phyloP scores from a whole-genome alignment of 2,113 vertebrate species.

The Eudyptes chrysolophus region DNA sequence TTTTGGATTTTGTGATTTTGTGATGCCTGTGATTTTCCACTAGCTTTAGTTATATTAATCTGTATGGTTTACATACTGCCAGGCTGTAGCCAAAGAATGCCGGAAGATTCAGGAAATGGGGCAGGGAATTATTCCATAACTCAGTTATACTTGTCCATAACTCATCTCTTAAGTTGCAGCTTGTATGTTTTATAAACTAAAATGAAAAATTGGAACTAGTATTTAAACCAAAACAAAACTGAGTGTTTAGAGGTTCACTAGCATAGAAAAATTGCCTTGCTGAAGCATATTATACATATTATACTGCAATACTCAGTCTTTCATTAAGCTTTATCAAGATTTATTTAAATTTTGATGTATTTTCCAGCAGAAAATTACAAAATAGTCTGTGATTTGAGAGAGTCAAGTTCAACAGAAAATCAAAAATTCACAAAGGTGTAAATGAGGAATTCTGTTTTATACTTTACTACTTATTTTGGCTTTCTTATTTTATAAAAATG shows the following conservation, averaged over 20 bases:
- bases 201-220: conserved; percentile 58
- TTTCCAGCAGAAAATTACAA: not conserved
- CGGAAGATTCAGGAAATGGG: conserved; percentile 65
- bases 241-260: conserved; percentile 11
- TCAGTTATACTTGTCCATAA: conserved; percentile 61
- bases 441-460: not conserved
- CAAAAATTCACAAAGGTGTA: not conserved
- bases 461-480: not conserved
- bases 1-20: conserved; percentile 16
- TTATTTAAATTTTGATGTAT: not conserved
- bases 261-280: not conserved
- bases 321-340: not conserved
- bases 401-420: not conserved
- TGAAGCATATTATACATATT: not conserved
- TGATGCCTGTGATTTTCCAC: conserved; percentile 47
- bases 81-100: conserved; percentile 36
- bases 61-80: conserved; percentile 52
- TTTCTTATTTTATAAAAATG: not conserved
- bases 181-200: conserved; percentile 64
- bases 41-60: conserved; percentile 42
- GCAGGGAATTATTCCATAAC: conserved; percentile 66
- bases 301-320: not conserved
- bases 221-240: conserved; percentile 46
- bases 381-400: not conserved
- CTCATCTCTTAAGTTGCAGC: conserved; percentile 67